phyloP scores from a whole-genome alignment of 2,888 invertebrate species.

The Andrena bicolor region DNA sequence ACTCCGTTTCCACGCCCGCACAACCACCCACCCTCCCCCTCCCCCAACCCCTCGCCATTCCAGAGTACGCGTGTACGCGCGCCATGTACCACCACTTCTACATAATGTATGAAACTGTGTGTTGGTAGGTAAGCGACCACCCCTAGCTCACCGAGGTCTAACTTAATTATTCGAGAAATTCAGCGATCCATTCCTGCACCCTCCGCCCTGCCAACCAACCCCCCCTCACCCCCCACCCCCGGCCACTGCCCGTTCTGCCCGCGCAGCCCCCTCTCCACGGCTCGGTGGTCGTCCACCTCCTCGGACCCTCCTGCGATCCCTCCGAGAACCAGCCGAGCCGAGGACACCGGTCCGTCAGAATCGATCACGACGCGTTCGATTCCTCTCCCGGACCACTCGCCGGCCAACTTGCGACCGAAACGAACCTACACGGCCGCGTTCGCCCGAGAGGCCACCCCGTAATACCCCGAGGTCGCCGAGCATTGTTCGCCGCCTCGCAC shows the following conservation, averaged over 20 bases:
- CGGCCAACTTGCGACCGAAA: neutral
- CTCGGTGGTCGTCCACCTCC: slow-evolving; percentile 44
- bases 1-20: slow-evolving; percentile 50
- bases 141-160: slow-evolving; percentile 82
- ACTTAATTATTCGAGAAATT: slow-evolving; percentile 85
- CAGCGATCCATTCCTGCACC: slow-evolving; percentile 83
- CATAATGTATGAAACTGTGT: slow-evolving; percentile 84
- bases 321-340: slow-evolving; percentile 24
- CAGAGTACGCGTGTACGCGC: slow-evolving; percentile 59
- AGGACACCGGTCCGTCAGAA: slow-evolving; percentile 46
- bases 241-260: slow-evolving; percentile 20
- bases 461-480: slow-evolving; percentile 38
- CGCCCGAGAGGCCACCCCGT: slow-evolving; percentile 12
- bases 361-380: slow-evolving; percentile 48
- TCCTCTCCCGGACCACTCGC: neutral
- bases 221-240: slow-evolving; percentile 32
- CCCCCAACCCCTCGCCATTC: neutral
- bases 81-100: slow-evolving; percentile 79
- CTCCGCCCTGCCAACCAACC: slow-evolving; percentile 56
- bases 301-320: slow-evolving; percentile 43
- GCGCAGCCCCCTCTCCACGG: slow-evolving; percentile 28
- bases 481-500: slow-evolving; percentile 47
- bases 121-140: slow-evolving; percentile 83
- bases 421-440: neutral
- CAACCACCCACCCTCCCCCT: neutral